Conservation (phyloP, 2,888 invertebrate species). For the Venusia cambrica region DNA sequence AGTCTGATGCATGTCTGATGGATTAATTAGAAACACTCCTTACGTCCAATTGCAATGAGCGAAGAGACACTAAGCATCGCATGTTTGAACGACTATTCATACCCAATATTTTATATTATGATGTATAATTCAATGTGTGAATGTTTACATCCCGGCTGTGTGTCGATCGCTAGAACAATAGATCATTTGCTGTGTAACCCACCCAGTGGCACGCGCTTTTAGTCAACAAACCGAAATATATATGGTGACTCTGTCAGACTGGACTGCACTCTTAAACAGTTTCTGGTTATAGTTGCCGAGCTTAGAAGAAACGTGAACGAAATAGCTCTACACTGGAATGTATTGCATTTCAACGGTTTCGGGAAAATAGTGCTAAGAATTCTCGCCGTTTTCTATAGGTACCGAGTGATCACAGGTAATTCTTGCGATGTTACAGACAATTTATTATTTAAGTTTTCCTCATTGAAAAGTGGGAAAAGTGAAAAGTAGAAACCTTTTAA, state of each 20-base stretch:
- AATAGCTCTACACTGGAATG: constrained; percentile 16
- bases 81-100: constrained; percentile 4
- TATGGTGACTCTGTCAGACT: constrained; percentile 5
- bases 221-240: constrained; percentile 9
- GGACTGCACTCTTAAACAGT: constrained; percentile 4
- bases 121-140: constrained; percentile 9
- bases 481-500: too few species aligned
- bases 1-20: too few species aligned
- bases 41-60: too few species aligned
- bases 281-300: constrained; percentile 6
- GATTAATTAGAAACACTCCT: too few species aligned
- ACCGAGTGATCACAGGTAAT: constrained; percentile 17
- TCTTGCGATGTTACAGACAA: constrained; percentile 1
- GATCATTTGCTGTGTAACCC: background rate
- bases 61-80: constrained; percentile 6
- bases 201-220: constrained; percentile 15
- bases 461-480: too few species aligned
- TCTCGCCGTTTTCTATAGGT: constrained; percentile 13
- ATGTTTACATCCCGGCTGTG: constrained; percentile 21
- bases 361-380: constrained; percentile 17
- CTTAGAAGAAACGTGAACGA: constrained; percentile 19
- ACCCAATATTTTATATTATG: constrained; percentile 12
- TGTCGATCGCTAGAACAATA: constrained; percentile 22
- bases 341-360: constrained; percentile 15
- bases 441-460: constrained; percentile 4